Evolutionary conservation across 2,888 invertebrate genomes (phyloP).

Genomic region (Tetranychus truncatus): DNA sequence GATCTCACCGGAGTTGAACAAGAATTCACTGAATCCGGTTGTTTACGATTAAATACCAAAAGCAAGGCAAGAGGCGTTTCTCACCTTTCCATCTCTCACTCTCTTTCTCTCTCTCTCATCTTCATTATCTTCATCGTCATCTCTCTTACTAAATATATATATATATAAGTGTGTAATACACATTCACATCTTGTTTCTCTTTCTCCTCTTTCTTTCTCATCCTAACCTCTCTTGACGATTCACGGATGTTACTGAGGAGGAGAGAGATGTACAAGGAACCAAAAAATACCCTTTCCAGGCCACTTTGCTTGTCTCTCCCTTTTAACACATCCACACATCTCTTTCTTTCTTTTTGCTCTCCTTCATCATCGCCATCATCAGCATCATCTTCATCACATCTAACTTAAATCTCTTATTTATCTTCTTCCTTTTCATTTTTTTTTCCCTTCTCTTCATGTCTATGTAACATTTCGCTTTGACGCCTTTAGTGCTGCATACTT

Average conservation of each 20-base stretch:
- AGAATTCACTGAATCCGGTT: conserved; percentile 12
- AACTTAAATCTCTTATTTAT: background rate
- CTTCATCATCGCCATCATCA: background rate
- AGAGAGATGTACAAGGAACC: background rate
- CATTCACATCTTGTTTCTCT: background rate
- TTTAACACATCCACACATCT: background rate
- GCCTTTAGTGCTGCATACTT: background rate
- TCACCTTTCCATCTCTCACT: background rate
- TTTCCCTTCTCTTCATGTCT: background rate
- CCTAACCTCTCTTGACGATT: background rate
- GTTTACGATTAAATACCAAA: conserved; percentile 13
- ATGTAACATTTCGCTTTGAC: background rate
- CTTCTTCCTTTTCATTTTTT: background rate
- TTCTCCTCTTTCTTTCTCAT: background rate
- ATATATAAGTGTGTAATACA: background rate
- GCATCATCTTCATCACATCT: background rate
- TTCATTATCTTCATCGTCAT: background rate
- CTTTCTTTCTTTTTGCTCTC: background rate
- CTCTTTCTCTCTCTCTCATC: background rate
- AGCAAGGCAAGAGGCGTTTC: conserved; percentile 5
- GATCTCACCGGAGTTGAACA: background rate
- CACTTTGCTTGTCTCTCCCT: background rate
- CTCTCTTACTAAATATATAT: background rate
- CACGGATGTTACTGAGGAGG: background rate
- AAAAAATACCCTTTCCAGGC: background rate